These are phyloP conservation scores for Sinelater perroti DNA, from an alignment of 2,888 invertebrate species.

Conservation along the genomic window DNA sequence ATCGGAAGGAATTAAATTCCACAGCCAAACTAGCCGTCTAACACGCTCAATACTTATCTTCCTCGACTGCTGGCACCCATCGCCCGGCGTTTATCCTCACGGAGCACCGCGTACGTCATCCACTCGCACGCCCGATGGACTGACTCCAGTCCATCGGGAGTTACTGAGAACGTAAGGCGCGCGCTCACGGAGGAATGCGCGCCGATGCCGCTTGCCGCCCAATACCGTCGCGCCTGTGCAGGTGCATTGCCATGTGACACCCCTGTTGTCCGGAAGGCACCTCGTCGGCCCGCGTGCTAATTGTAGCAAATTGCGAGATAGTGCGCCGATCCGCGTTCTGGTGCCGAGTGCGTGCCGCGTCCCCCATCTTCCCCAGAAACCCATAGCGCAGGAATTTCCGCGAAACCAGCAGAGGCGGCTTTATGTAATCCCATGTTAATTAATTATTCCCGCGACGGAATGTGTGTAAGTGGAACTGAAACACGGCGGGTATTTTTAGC, in stretches of 20 bases:
- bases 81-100: constrained; percentile 20
- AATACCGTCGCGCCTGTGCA: constrained; percentile 9
- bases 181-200: constrained; percentile 18
- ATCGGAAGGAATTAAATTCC: too few relatives aligned
- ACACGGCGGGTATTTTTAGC: constrained; percentile 3
- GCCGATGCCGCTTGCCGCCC: too few relatives aligned
- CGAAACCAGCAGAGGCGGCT: too few relatives aligned
- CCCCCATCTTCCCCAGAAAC: not conserved
- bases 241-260: constrained; percentile 13
- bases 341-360: not conserved
- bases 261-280: not conserved
- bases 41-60: constrained; percentile 32
- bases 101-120: constrained; percentile 38
- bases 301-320: too few relatives aligned
- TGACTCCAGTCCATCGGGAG: constrained; percentile 43
- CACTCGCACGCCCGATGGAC: constrained; percentile 43
- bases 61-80: constrained; percentile 29
- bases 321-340: too few relatives aligned
- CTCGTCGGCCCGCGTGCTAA: too few relatives aligned
- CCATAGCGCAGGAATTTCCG: not conserved
- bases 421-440: too few relatives aligned
- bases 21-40: too few relatives aligned
- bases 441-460: not conserved
- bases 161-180: constrained; percentile 45
- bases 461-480: constrained; percentile 4